A percentile compares a stretch with the other conserved stretches of the same genome.
Evolutionary conservation across 2,797 vertebrate species (phyloP).

Genomic region (Enteromius unitaeniatus): DNA sequence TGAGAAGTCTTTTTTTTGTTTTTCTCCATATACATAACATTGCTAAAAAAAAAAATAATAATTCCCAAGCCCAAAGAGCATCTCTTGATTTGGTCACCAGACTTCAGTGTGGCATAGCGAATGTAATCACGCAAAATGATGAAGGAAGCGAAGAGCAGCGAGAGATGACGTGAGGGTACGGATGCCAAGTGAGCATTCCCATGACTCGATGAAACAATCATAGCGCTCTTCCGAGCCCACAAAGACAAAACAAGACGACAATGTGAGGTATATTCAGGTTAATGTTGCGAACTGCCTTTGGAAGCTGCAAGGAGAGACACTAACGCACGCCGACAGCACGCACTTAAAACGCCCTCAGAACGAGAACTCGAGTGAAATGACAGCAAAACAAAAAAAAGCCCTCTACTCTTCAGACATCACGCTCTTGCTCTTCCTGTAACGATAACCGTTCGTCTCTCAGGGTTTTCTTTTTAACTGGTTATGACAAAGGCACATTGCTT

Average conservation of each 20-base stretch:
- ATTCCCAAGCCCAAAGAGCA: slow-evolving; percentile 79
- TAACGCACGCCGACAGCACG: slow-evolving; percentile 50
- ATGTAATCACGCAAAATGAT: slow-evolving; percentile 66
- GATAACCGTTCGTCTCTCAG: slow-evolving; percentile 57
- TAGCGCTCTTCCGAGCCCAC: slow-evolving; percentile 60
- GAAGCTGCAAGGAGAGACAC: slow-evolving; percentile 38
- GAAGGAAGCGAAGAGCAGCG: slow-evolving; percentile 65
- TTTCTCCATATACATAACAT: slow-evolving; percentile 80
- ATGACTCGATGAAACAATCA: slow-evolving; percentile 62
- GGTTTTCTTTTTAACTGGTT: slow-evolving; percentile 68
- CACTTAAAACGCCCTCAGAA: slow-evolving; percentile 31
- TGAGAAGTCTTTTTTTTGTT: slow-evolving; percentile 66
- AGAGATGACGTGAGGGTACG: slow-evolving; percentile 61
- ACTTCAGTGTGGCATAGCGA: slow-evolving; percentile 76
- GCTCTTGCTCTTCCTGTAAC: slow-evolving; percentile 42
- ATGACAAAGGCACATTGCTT: slow-evolving; percentile 85
- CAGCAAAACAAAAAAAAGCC: slow-evolving; percentile 39
- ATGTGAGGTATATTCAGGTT: slow-evolving; percentile 78
- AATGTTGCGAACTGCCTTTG: slow-evolving; percentile 65
- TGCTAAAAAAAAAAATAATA: slow-evolving; percentile 74
- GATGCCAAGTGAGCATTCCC: slow-evolving; percentile 62
- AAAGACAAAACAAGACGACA: slow-evolving; percentile 55
- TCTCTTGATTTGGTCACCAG: slow-evolving; percentile 84
- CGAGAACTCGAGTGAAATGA: slow-evolving; percentile 52
- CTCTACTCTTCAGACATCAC: slow-evolving; percentile 50